Evolutionary conservation across 1,140 invertebrate species (phyloP), one percentile per base, ranked within the genome.

Genomic region (Penaeus vannamei): DNA sequence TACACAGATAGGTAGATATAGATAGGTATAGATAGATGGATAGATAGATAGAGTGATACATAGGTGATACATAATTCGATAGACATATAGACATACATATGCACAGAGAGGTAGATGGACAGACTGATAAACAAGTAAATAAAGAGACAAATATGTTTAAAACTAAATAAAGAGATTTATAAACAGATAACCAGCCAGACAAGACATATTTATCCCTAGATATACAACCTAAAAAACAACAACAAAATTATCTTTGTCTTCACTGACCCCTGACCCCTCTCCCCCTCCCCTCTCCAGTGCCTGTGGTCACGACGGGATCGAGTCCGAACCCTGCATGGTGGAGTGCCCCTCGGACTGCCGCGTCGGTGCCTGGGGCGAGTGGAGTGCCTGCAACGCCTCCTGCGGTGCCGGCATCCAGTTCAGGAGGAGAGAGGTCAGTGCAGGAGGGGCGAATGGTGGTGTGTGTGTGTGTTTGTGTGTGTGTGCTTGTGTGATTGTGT

Each of bases 281-380:
- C 46, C 1, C 46, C 17, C 17, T 1, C 53, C 12, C 0, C 53
- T 12, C 53, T 12, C 17, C 89, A 90, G 89, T 12, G 91, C 69
- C 14, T 91, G 91, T 81, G 87, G 81, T 22, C 87, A 90, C 77
- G 23, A 60, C 17, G 90, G 90, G 14, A 53, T 89, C 84, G 61
- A 91, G 84, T 85, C 86, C 76, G 85, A 91, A 81, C 86, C 87
- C 59, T 91, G 91, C 46, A 90, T 93, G 93, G 91, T 92, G 91
- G 85, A 92, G 91, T 83, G 91, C 91, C 69, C 91, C 92, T 14
- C 88, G 93, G 94, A 36, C 92, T 95, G 23, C 92, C 94, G 82
- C n/a, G 93, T 94, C 64, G 94, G 94, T 76, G 93, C 94, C 20
- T 95, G 95, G 95, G 94, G 94, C 0, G 4, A 64, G 14, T 91